Base-by-base conservation (phyloP, 2,797 vertebrate genomes). In the Ciconia nigra region DNA sequence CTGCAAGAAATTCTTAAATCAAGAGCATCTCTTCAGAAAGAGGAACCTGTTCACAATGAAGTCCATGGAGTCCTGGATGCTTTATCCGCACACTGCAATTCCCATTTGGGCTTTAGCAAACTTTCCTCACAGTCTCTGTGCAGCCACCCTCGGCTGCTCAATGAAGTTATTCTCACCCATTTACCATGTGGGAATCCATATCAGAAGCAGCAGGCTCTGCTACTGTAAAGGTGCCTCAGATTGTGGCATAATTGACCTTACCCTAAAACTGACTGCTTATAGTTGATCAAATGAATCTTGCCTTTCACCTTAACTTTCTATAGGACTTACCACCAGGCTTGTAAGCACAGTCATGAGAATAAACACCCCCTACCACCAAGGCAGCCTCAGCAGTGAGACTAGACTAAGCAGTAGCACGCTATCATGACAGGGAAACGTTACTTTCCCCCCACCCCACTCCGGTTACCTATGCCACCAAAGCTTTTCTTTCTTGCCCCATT, bases 341-440 rank as follows among this genome's bases (percentile, higher is more conserved):
- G 35, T 18, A 59, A 83, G 49, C 39, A 55, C 26, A 59, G 62
- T 35, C 51, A 6, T 26, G 16, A 83, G 49, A 72, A 59, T 15
- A 39, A 76, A 76, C 18, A 49, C 1, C 2, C 44, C 18, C 33
- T 20, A 26, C 16, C 44, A 79, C 26, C 26, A 55, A 9, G 16
- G 22, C 58, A 81, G 59, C 59, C 70, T 81, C 63, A 52, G 47
- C 28, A 62, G 28, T 3, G 5, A 62, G 49, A 6, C 33, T 25
- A 59, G 31, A 44, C 17, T 18, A 59, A 70, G 65, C 1, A 2
- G 28, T 7, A 55, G 20, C 5, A 58, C 2, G 1, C 3, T 61
- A 20, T 2, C 46, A 17, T 0, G 0, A 25, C 20, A 47, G 6
- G 5, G 47, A 83, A 74, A 51, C 42, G 15, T 37, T 15, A 29